Evolutionary conservation across 2,797 vertebrate genomes (phyloP), one percentile per base, ranked within the genome.

Genomic region (Anas acuta): DNA sequence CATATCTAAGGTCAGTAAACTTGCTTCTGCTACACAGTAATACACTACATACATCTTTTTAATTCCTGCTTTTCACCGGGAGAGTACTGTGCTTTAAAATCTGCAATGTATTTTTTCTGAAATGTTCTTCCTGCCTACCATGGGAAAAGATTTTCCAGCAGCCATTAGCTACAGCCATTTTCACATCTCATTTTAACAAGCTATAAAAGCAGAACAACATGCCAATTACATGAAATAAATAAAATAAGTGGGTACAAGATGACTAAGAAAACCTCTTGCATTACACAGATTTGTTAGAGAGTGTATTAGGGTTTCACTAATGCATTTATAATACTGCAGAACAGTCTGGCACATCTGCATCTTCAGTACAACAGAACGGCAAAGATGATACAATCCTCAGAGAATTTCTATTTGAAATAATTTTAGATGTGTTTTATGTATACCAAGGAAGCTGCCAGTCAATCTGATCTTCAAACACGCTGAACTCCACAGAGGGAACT

Each of bases 381-480:
- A 96, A 90, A 89, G 77, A 97, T 89, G 95, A 93, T 94, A 83
- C 81, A 85, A 94, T 95, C 89, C 96, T 97, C 83, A 39, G 90
- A 97, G 94, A 96, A 85, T 85, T 96, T 92, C 66, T 96, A 96
- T 97, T 94, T 96, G 93, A 96, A 97, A 96, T 97, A 97, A 97
- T 97, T 97, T 97, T 96, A 97, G 93, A 95, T 93, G 91, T 97
- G 95, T 93, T 97, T 97, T 97, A 95, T 97, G 93, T 96, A 95
- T 93, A 97, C 76, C 87, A 91, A 95, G 92, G 95, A 97, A 96
- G 86, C 93, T 97, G 97, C 96, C 97, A 97, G 95, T 97, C 97
- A 97, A 97, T 98, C 95, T 97, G 95, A 97, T 97, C 97, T 97
- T 98, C 97, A 97, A 96, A 97, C 82, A 95, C 6, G 1, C 32